Evolutionary conservation across 2,797 vertebrate genomes (phyloP).

Genomic region (Poeciliopsis presidionis): DNA sequence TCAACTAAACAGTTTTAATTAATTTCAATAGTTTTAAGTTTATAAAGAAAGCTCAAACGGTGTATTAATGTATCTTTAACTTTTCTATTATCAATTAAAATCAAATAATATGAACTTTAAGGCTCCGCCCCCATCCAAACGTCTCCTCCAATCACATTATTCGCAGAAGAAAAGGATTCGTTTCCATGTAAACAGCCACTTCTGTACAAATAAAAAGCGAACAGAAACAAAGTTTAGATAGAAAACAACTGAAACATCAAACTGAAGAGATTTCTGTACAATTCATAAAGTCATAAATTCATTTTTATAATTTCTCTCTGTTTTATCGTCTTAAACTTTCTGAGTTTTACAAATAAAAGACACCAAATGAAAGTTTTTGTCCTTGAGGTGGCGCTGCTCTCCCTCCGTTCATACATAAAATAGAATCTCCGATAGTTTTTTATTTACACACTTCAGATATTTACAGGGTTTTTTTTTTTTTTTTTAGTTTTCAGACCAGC

Average conservation of each 20-base stretch:
- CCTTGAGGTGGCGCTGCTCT: slow-evolving; percentile 67
- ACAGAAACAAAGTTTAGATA: slow-evolving; percentile 54
- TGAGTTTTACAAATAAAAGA: slow-evolving; percentile 63
- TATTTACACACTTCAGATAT: slow-evolving; percentile 79
- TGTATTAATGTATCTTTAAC: not conserved
- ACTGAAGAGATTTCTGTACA: slow-evolving; percentile 72
- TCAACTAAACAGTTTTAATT: not conserved
- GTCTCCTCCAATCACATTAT: slow-evolving; percentile 54
- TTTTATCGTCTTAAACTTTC: slow-evolving; percentile 57
- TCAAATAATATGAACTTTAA: not conserved
- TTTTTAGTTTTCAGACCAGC: slow-evolving; percentile 48
- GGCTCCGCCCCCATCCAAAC: slow-evolving; percentile 36
- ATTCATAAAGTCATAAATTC: slow-evolving; percentile 59
- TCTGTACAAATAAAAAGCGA: slow-evolving; percentile 77
- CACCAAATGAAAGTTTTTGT: slow-evolving; percentile 69
- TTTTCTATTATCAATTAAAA: not conserved
- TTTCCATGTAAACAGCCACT: slow-evolving; percentile 80
- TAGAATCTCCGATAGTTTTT: slow-evolving; percentile 82
- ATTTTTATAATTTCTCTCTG: slow-evolving; percentile 14
- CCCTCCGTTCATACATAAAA: slow-evolving; percentile 80
- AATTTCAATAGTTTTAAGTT: not conserved
- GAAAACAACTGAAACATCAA: slow-evolving; percentile 68
- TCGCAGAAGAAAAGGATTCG: slow-evolving; percentile 64
- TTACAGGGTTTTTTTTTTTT: slow-evolving; percentile 50
- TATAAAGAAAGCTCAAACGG: not conserved